phyloP scores from a whole-genome alignment of 2,888 invertebrate species.

The Eupsilia transversa region DNA sequence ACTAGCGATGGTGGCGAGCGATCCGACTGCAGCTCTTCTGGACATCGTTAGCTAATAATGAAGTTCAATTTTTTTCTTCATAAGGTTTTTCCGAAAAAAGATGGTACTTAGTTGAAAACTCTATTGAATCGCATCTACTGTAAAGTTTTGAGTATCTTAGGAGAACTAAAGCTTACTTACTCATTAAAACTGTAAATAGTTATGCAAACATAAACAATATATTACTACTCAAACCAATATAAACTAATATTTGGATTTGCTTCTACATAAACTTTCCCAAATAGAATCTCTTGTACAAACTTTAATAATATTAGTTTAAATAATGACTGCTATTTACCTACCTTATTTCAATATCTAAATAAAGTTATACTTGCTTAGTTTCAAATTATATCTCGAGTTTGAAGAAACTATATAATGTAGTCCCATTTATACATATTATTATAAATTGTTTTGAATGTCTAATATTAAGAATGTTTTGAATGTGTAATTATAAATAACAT shows the following conservation, averaged over 20 bases:
- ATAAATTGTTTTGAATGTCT: background rate
- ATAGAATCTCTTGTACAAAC: constrained; percentile 20
- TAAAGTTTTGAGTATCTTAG: background rate
- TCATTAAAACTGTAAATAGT: constrained; percentile 9
- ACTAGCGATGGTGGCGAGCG: constrained; percentile 40
- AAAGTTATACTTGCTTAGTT: constrained; percentile 1
- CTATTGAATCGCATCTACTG: background rate
- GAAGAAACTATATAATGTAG: background rate
- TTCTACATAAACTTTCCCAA: constrained; percentile 3
- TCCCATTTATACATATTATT: background rate
- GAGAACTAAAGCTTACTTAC: background rate
- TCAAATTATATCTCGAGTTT: background rate
- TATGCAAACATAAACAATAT: constrained; percentile 31
- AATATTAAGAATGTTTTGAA: too few species aligned
- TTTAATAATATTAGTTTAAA: constrained; percentile 36
- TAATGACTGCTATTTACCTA: constrained; percentile 26
- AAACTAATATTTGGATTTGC: constrained; percentile 30
- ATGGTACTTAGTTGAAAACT: background rate
- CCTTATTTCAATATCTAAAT: constrained; percentile 14
- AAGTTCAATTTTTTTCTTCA: background rate
- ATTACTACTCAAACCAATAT: constrained; percentile 19
- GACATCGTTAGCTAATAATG: constrained; percentile 39
- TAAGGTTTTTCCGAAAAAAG: background rate
- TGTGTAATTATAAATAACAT: too few species aligned
- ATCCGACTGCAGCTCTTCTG: constrained; percentile 33